Evolutionary conservation across 2,797 vertebrate genomes (phyloP), one percentile per base, ranked within the genome.

Genomic region (Sebastes itinus): DNA sequence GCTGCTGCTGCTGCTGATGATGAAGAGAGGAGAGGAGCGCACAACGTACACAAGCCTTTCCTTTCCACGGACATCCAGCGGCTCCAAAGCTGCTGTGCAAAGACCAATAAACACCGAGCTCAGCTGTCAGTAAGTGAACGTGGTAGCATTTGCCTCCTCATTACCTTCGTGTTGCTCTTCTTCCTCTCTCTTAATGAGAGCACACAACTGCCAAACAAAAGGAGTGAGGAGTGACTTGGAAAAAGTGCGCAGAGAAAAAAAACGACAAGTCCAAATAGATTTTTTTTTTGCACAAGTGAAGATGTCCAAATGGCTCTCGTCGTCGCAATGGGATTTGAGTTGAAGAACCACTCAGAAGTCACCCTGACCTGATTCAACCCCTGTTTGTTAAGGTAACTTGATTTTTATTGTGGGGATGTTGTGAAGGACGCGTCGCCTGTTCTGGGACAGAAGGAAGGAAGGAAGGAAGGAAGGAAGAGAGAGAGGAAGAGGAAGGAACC

Each of bases 261-360:
- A 42, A 0, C 38, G 38, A 78, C 5, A 88, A 80, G 72, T 82
- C 38, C 33, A 12, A 12, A 30, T 2, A 60, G 27, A 78, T 42
- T 18, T 42, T 42, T 42, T 42, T 61, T 71, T 9, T 46, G 75
- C 81, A 76, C 66, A 69, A 77, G 84, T 80, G 73, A 73, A 81
- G 76, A 84, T 81, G 80, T 72, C 60, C 77, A 66, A 59, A 78
- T 78, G 88, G 83, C 54, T 80, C 32, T 77, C 35, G 69, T 77
- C 35, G 69, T 32, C 81, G 88, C 87, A 69, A 92, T 94, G 92
- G 93, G 88, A 87, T 87, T 83, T 59, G 87, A 92, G 85, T 89
- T 93, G 87, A 94, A 80, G 87, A 92, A 88, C 78, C 14, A 52
- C 76, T 23, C 32, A 83, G 54, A 88, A 88, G 63, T 88, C 84